Conservation (phyloP, 2,888 invertebrate genomes). For the Petrolisthes manimaculis region DNA sequence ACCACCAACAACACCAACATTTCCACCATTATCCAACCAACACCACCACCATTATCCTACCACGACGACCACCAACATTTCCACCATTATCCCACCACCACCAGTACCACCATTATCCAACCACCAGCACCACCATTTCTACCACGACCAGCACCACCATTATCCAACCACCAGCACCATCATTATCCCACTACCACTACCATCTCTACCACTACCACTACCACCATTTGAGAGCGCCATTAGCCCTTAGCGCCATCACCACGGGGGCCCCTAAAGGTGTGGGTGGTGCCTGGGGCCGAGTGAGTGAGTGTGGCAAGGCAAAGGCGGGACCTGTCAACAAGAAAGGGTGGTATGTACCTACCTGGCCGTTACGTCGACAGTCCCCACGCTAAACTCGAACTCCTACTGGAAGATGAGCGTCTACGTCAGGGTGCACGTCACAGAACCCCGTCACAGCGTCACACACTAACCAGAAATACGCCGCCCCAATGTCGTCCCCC, state of each 20-base stretch:
- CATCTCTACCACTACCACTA: background rate
- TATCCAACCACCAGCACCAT: background rate
- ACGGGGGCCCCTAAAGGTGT: background rate
- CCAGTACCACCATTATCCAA: background rate
- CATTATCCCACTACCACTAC: background rate
- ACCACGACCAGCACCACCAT: slow-evolving; percentile 5
- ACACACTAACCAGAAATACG: slow-evolving; percentile 39
- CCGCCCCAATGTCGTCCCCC: slow-evolving; percentile 30
- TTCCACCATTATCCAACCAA: background rate
- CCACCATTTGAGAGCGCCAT: slow-evolving; percentile 31
- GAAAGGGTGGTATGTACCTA: slow-evolving; percentile 53
- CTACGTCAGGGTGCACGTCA: slow-evolving; percentile 65
- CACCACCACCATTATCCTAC: background rate
- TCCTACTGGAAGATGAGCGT: slow-evolving; percentile 63
- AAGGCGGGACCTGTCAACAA: slow-evolving; percentile 15
- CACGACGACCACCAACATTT: slow-evolving; percentile 15
- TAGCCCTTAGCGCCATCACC: background rate
- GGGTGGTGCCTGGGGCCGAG: background rate
- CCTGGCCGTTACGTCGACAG: slow-evolving; percentile 61
- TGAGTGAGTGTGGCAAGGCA: slow-evolving; percentile 35
- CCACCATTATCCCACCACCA: background rate
- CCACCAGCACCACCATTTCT: too few relatives aligned
- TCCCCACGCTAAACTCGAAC: slow-evolving; percentile 58
- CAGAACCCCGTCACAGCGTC: slow-evolving; percentile 66
- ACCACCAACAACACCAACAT: background rate